These are phyloP conservation scores for Paragorgia papillata DNA, from an alignment of 92 coral and sea anemone species.

Conservation along the genomic window DNA sequence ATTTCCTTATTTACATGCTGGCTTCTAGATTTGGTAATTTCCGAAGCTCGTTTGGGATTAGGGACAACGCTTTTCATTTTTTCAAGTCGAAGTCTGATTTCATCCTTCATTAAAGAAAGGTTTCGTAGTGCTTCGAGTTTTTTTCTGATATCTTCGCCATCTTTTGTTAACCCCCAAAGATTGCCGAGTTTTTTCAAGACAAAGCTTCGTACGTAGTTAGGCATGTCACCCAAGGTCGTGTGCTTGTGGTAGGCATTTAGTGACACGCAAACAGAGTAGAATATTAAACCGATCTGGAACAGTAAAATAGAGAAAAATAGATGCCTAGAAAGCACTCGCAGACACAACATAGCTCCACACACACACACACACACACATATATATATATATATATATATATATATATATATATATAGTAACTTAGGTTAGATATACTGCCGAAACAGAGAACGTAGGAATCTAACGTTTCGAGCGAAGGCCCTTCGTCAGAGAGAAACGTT, in stretches of 20 bases:
- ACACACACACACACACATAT: too few species aligned
- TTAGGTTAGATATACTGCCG: too few species aligned
- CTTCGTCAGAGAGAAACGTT: too few species aligned
- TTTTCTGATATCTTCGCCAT: slow-evolving; percentile 4
- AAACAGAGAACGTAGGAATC: too few species aligned
- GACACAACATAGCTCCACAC: too few species aligned
- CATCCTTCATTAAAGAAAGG: background rate
- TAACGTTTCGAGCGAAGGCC: too few species aligned
- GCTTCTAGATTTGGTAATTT: too few species aligned
- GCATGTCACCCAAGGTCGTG: slow-evolving; percentile 18
- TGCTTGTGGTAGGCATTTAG: slow-evolving; percentile 37
- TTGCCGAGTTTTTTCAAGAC: slow-evolving; percentile 27
- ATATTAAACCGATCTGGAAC: slow-evolving; percentile 16
- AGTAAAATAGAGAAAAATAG: too few species aligned
- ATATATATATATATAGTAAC: too few species aligned
- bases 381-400: too few species aligned
- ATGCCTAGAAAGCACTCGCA: background rate
- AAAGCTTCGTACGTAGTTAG: slow-evolving; percentile 4
- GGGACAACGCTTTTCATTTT: background rate
- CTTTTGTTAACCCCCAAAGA: slow-evolving; percentile 14
- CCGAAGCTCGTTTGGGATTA: background rate
- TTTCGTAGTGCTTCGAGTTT: slow-evolving; percentile 4
- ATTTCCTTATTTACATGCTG: too few species aligned
- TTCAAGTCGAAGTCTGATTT: background rate
- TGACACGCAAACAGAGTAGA: slow-evolving; percentile 20